phyloP scores from a whole-genome alignment of 2,797 vertebrate species.

The Anolis apletophallus region DNA sequence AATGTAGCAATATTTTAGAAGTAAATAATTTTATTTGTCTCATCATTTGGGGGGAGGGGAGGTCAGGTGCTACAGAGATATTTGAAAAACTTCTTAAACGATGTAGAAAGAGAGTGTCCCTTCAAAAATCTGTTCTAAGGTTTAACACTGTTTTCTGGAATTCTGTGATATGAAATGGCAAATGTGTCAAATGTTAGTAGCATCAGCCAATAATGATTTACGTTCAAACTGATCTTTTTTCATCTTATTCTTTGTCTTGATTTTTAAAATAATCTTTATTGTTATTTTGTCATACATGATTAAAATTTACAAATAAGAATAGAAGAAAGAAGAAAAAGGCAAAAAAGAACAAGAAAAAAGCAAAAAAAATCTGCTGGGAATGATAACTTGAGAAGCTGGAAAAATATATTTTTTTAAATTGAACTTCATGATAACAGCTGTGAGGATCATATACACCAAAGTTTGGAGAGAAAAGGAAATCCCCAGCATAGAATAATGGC shows the following conservation, averaged over 20 bases:
- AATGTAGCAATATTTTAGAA: not conserved
- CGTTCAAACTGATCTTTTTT: not conserved
- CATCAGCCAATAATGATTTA: not conserved
- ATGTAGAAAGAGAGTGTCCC: not conserved
- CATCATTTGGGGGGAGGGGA: not conserved
- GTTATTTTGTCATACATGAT: no score
- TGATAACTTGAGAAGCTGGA: no score
- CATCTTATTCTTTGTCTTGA: not conserved
- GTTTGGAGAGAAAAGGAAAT: no score
- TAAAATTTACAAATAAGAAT: no score
- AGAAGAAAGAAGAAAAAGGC: no score
- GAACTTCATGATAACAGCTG: no score
- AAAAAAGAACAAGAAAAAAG: no score
- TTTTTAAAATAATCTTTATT: not conserved
- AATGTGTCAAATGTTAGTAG: not conserved
- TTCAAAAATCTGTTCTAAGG: not conserved
- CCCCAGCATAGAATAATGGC: no score
- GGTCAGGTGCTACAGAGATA: not conserved
- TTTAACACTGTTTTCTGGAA: not conserved
- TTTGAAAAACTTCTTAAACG: constrained; percentile 6
- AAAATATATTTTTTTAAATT: no score
- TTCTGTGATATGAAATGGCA: not conserved
- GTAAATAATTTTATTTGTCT: not conserved
- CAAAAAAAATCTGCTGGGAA: no score
- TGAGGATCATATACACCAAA: no score